Base-by-base conservation (phyloP, 1,140 invertebrate genomes). In the Temnothorax longispinosus region DNA sequence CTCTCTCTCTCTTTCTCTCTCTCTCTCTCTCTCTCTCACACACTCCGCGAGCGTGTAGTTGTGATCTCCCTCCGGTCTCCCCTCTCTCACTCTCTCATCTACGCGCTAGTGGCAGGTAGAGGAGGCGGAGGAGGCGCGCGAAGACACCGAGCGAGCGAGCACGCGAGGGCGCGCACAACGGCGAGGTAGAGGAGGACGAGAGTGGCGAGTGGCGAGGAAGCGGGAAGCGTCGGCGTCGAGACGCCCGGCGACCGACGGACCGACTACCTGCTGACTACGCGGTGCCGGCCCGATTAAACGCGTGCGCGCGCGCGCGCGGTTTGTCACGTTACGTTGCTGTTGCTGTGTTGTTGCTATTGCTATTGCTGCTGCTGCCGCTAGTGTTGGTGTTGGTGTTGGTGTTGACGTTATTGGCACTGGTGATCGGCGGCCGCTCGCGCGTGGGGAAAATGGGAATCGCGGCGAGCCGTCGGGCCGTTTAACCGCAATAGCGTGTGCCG, bases 401-500 rank as follows among this genome's bases (percentile, higher is more conserved):
- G 67, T 56, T 52, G 52, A 52, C 69, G 52, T 44, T 75, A 38
- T 47, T 72, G 52, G 27, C 54, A 64, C 41, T 85, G 27, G 44
- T 54, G 41, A 47, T 65, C 41, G 15, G 47, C 52, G 56, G 56
- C 74, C 15, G 74, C 21, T 27, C 50, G 47, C 13, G 52, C 8
- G n/a, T 82, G 44, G 3, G 58, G 69, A 86, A 82, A 85, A 91
- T 89, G 88, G 64, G 72, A 88, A 76, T 87, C 85, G 90, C 92
- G 80, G 54, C 54, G 41, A 58, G 27, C 35, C 47, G 89, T 92
- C 85, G 92, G 80, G 90, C 85, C 90, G 91, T 87, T 86, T 93
- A 93, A 89, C 91, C 91, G 91, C 91, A 89, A 89, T 89, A 82
- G 74, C 41, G 67, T 47, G 54, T 77, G 76, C 88, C 89, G 89